Percentiles rank a stretch among this genome's conserved stretches.
phyloP scores from a whole-genome alignment of 1,140 invertebrate species.

The Proctacanthus coquilletti region DNA sequence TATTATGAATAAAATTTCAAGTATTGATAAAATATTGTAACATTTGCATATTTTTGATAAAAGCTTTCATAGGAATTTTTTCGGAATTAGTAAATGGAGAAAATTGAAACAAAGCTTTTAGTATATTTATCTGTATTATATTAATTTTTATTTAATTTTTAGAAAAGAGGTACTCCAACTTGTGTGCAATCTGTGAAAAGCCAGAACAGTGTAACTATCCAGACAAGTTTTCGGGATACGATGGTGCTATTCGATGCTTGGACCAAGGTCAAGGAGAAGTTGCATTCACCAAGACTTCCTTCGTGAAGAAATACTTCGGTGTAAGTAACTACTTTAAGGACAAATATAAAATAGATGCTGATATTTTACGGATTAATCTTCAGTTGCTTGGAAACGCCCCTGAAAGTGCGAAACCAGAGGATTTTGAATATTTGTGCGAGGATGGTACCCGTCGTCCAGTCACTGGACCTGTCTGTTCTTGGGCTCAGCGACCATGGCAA shows the following conservation, averaged over 20 bases:
- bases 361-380: not conserved
- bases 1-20: too few relatives aligned
- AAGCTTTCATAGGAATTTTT: too few relatives aligned
- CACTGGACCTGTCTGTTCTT: constrained; percentile 50
- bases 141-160: constrained; percentile 11
- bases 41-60: too few relatives aligned
- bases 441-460: constrained; percentile 57
- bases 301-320: constrained; percentile 57
- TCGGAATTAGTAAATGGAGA: too few relatives aligned
- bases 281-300: constrained; percentile 71
- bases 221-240: constrained; percentile 67
- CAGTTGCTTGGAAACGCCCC: constrained; percentile 1
- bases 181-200: constrained; percentile 58
- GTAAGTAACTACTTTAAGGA: constrained; percentile 28
- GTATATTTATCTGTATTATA: not conserved
- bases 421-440: constrained; percentile 62
- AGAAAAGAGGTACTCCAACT: constrained; percentile 53
- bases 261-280: constrained; percentile 62
- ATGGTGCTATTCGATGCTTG: constrained; percentile 67
- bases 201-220: constrained; percentile 61
- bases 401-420: constrained; percentile 36
- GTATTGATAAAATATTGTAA: too few relatives aligned
- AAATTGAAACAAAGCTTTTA: too few relatives aligned
- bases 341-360: not conserved
- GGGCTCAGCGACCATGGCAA: constrained; percentile 68